phyloP scores from a whole-genome alignment of 1,140 invertebrate genomes.

The Heliconius congener region DNA sequence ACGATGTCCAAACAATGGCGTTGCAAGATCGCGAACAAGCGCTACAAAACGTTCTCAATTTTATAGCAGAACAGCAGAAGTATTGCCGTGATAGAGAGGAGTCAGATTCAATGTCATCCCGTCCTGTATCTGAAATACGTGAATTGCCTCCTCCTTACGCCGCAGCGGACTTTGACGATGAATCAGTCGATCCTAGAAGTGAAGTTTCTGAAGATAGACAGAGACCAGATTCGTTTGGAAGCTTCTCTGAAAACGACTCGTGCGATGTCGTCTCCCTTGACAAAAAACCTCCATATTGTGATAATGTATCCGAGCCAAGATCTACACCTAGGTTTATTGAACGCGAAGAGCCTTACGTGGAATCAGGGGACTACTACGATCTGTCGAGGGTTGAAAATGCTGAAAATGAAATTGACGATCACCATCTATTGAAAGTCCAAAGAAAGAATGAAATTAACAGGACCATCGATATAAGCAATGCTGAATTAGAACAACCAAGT shows the following conservation, averaged over 20 bases:
- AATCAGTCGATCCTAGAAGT: slow-evolving; percentile 72
- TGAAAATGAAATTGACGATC: slow-evolving; percentile 75
- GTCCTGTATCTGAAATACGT: slow-evolving; percentile 78
- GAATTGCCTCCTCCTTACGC: slow-evolving; percentile 78
- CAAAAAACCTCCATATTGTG: slow-evolving; percentile 49
- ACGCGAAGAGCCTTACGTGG: slow-evolving; percentile 70
- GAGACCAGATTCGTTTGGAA: slow-evolving; percentile 73
- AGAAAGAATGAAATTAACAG: slow-evolving; percentile 80
- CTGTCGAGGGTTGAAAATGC: slow-evolving; percentile 64
- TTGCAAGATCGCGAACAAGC: slow-evolving; percentile 85
- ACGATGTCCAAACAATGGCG: slow-evolving; percentile 72
- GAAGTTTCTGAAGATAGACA: slow-evolving; percentile 74
- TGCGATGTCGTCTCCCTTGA: slow-evolving; percentile 63
- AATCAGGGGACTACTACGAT: slow-evolving; percentile 71
- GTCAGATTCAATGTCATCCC: slow-evolving; percentile 80
- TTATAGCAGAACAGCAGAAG: slow-evolving; percentile 89
- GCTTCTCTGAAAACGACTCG: slow-evolving; percentile 76
- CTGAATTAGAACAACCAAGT: slow-evolving; percentile 50
- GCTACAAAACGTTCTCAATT: slow-evolving; percentile 87
- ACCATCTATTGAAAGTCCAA: slow-evolving; percentile 74
- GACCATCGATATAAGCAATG: slow-evolving; percentile 57
- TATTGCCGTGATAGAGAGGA: slow-evolving; percentile 84
- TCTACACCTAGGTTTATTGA: slow-evolving; percentile 73
- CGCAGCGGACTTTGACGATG: slow-evolving; percentile 72
- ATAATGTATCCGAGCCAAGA: slow-evolving; percentile 70